A percentile compares a stretch with the other conserved stretches of the same genome.
Conservation (phyloP, 2,797 vertebrate genomes). For the Gymnothorax javanicus region DNA sequence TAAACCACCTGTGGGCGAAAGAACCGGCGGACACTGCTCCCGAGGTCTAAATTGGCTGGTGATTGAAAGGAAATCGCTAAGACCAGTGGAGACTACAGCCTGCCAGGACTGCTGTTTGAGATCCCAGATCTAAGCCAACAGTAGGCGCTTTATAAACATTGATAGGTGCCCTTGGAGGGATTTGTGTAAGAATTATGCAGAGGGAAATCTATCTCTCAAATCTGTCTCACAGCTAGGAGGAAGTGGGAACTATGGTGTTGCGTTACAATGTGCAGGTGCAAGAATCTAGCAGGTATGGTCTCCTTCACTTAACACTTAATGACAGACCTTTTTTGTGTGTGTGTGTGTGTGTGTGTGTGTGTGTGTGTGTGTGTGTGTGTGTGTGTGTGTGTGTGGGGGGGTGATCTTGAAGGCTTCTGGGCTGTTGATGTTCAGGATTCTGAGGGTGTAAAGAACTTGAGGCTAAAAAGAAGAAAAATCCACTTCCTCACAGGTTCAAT, state of each 20-base stretch:
- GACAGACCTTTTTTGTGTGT: conserved; percentile 80
- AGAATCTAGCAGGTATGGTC: conserved; percentile 64
- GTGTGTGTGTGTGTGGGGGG: too few relatives aligned
- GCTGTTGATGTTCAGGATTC: conserved; percentile 75
- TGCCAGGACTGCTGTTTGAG: background rate
- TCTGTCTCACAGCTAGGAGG: conserved; percentile 79
- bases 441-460: conserved; percentile 69
- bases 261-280: conserved; percentile 81
- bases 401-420: too few relatives aligned
- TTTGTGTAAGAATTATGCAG: conserved; percentile 52
- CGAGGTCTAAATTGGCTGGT: background rate
- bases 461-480: background rate
- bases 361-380: too few relatives aligned
- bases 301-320: conserved; percentile 51
- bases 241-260: conserved; percentile 60
- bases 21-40: background rate
- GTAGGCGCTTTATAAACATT: background rate
- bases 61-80: background rate
- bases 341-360: too few relatives aligned
- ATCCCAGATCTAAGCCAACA: background rate
- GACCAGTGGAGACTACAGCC: background rate
- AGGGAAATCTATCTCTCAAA: conserved; percentile 79
- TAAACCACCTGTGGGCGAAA: background rate
- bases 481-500: background rate
- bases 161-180: background rate